These are phyloP conservation scores for Sipunculus nudus DNA, from an alignment of 2,888 invertebrate species.

Conservation along the genomic window DNA sequence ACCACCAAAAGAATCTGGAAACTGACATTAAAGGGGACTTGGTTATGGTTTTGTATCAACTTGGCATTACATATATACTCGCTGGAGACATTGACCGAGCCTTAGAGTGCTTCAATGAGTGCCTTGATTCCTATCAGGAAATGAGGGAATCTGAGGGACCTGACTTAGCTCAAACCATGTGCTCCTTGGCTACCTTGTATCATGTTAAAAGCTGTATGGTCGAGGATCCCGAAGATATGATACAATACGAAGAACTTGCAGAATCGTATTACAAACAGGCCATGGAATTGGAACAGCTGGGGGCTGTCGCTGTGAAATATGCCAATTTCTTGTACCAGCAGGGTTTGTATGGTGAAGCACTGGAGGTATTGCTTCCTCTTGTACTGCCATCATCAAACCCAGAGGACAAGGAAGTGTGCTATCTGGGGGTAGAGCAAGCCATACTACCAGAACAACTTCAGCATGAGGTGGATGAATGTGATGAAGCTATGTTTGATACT, in stretches of 20 bases:
- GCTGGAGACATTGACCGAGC: conserved; percentile 63
- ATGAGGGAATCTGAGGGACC: conserved; percentile 50
- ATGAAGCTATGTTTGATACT: conserved; percentile 58
- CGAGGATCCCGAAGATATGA: conserved; percentile 54
- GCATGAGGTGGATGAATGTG: conserved; percentile 60
- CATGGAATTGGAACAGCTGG: conserved; percentile 48
- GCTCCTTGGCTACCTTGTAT: conserved; percentile 62
- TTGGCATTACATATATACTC: conserved; percentile 62
- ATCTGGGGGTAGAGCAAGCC: conserved; percentile 60
- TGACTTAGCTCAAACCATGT: conserved; percentile 57
- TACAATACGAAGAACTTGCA: conserved; percentile 57
- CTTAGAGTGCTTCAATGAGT: conserved; percentile 62
- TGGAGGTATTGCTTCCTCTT: conserved; percentile 52
- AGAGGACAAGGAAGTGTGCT: conserved; percentile 14
- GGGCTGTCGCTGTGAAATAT: conserved; percentile 58
- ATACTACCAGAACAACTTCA: conserved; percentile 61
- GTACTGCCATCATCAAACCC: conserved; percentile 8
- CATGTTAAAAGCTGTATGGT: conserved; percentile 63
- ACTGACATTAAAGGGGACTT: conserved; percentile 63
- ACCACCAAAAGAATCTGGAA: conserved; percentile 58
- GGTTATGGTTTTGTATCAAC: conserved; percentile 56
- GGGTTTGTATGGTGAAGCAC: conserved; percentile 56
- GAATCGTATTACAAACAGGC: conserved; percentile 61
- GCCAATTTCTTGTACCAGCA: conserved; percentile 63
- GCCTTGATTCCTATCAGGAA: conserved; percentile 59